Base-by-base conservation (phyloP, 2,888 invertebrate genomes). In the Sceliomorpha sp. region DNA sequence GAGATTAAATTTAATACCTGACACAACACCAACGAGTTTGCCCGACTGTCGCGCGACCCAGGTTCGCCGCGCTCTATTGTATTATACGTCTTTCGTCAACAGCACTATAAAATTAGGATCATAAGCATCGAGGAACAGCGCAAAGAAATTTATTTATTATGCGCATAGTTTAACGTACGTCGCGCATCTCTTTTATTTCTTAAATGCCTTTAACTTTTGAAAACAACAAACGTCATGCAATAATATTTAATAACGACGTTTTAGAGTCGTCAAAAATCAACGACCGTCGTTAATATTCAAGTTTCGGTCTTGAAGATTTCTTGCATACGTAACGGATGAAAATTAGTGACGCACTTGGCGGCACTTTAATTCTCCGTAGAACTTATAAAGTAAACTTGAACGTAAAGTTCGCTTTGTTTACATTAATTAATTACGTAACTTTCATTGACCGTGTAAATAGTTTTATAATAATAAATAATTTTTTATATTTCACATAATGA, bases 291-390 rank as follows among this genome's bases (percentile, higher is more conserved):
- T 45, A 39, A 62, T 51, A 62, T 60, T 51, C 47, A 34, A 53
- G 53, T 53, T 62, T 62, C 40, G 34, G 45, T 47, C 27, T 42
- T 20, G 27, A 32, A 47, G 27, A 12, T 40, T 51, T 45, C 47
- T 17, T 62, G 39, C 47, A 53, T 47, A 14, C 47, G 32, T 47
- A 53, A 53, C 53, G 47, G 53, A 39, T 53, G 39, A 31, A 53
- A 62, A 53, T 62, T 53, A 62, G 53, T 62, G 40, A 17, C 47
- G n/a, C 62, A 27, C 40, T 47, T 53, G 39, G 47, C 39, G 27
- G 47, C 39, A 34, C 53, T 39, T 53, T 53, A 53, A 62, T 62
- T 47, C 47, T 10, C 29, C 26, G 17, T 36, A 47, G 45, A 62
- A 62, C 53, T 62, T 62, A 53, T 29, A 53, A 8, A n/a, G n/a